Evolutionary conservation across 2,888 invertebrate species (phyloP).

Genomic region (Phortica okadai): DNA sequence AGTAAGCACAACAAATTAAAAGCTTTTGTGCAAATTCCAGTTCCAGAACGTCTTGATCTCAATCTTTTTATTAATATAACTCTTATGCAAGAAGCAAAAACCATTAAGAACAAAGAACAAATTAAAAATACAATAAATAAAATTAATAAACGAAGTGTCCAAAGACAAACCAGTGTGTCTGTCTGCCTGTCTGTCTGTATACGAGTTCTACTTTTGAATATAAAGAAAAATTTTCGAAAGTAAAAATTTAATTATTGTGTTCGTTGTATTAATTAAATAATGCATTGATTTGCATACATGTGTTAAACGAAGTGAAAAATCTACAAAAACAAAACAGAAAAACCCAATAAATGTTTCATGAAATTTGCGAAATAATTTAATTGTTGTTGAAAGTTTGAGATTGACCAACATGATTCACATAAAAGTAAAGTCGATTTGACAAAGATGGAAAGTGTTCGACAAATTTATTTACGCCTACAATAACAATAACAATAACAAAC

Average conservation of each 20-base stretch:
- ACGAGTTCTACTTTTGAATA: background rate
- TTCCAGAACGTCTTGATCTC: no score
- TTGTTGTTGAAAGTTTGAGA: background rate
- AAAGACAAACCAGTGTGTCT: no score
- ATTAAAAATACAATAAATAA: no score
- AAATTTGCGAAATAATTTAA: background rate
- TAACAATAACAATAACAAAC: slow-evolving; percentile 34
- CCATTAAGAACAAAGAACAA: no score
- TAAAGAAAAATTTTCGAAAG: no score
- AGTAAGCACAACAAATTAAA: no score
- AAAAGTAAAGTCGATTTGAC: background rate
- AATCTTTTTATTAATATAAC: no score
- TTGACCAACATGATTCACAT: background rate
- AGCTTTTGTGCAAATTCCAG: no score
- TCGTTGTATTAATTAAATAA: background rate
- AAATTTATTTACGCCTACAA: slow-evolving; percentile 31
- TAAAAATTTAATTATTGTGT: background rate
- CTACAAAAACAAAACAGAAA: background rate
- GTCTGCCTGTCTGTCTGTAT: no score
- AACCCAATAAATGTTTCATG: background rate
- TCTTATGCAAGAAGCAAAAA: no score
- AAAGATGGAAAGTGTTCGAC: slow-evolving; percentile 59
- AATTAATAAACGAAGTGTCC: no score
- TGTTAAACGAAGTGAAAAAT: background rate
- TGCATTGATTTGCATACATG: slow-evolving; percentile 17